Conservation (phyloP, 2,113 vertebrate genomes). For the Varanus komodoensis region DNA sequence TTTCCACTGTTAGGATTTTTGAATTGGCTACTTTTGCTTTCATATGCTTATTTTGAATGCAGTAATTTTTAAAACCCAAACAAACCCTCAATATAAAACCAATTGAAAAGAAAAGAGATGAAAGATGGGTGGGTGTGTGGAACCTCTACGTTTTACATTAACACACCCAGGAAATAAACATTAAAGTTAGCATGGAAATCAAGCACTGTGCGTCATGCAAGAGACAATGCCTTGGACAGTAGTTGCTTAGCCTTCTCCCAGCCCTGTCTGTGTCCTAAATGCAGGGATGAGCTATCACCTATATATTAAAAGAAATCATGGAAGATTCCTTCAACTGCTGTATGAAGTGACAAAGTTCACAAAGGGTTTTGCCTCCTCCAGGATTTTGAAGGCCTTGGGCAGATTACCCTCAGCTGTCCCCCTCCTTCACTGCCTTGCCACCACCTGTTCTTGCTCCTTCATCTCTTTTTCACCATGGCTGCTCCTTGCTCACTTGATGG, state of each 20-base stretch:
- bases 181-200: background rate
- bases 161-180: background rate
- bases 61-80: background rate
- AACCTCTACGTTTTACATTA: background rate
- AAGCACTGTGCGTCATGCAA: background rate
- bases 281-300: too few species aligned
- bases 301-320: too few species aligned
- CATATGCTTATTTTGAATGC: background rate
- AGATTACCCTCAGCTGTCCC: too few species aligned
- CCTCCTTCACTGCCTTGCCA: too few species aligned
- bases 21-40: background rate
- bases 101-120: too few species aligned
- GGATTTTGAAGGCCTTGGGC: too few species aligned
- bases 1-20: background rate
- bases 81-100: background rate
- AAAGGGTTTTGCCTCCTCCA: too few species aligned
- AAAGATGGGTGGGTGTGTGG: background rate
- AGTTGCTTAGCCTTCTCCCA: background rate
- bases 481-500: too few species aligned
- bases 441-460: too few species aligned
- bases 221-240: background rate
- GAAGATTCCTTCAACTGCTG: too few species aligned
- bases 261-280: background rate
- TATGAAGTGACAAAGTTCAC: too few species aligned
- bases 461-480: too few species aligned